Conservation (phyloP, 2,888 invertebrate species). For the Antitype chi region DNA sequence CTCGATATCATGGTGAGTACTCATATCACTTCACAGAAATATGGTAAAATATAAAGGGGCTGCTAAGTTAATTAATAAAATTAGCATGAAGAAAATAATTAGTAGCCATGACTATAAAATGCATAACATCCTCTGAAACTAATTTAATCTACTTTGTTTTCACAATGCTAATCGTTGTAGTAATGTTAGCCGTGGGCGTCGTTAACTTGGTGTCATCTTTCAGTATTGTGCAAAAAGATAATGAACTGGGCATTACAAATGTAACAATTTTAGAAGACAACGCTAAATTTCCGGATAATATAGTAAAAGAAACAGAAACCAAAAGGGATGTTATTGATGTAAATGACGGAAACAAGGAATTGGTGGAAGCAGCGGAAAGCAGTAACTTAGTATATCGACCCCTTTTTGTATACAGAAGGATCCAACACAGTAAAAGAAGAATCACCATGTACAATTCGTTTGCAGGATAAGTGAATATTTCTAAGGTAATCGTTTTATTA, state of each 20-base stretch:
- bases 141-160: slow-evolving; percentile 15
- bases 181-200: slow-evolving; percentile 20
- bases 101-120: slow-evolving; percentile 47
- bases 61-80: slow-evolving; percentile 53
- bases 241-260: slow-evolving; percentile 1
- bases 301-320: slow-evolving; percentile 5
- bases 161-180: slow-evolving; percentile 49
- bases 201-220: slow-evolving; percentile 31
- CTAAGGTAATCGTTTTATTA: slow-evolving; percentile 6
- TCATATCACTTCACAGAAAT: slow-evolving; percentile 25
- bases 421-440: slow-evolving; percentile 84
- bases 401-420: slow-evolving; percentile 82
- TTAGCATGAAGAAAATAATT: slow-evolving; percentile 48
- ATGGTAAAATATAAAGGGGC: slow-evolving; percentile 39
- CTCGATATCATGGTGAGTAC: not conserved
- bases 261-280: slow-evolving; percentile 29
- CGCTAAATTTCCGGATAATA: slow-evolving; percentile 27
- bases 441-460: slow-evolving; percentile 87
- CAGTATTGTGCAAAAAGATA: slow-evolving; percentile 25
- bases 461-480: slow-evolving; percentile 76
- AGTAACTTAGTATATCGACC: slow-evolving; percentile 82
- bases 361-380: slow-evolving; percentile 78
- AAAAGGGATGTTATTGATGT: slow-evolving; percentile 22
- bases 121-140: not conserved
- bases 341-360: slow-evolving; percentile 58